Base-by-base conservation (phyloP, 2,113 vertebrate species). In the Hypanus sabinus region DNA sequence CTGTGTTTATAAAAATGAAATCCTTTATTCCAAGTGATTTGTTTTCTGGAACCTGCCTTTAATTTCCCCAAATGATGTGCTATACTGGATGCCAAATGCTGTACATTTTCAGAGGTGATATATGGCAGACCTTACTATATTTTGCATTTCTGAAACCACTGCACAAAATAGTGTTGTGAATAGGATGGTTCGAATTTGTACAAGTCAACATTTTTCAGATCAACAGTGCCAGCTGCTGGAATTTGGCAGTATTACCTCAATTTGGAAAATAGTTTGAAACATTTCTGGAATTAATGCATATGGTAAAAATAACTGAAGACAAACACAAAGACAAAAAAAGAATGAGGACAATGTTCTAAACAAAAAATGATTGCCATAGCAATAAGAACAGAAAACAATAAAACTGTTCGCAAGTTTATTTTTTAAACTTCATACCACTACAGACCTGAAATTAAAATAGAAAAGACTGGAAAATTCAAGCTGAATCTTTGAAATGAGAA, bases 161-260 rank as follows among this genome's bases (percentile, higher is more conserved):
- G 68, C 20, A 73, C 38, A 92, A 38, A 24, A 71, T 38, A 36
- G 24, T 73, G 36, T 93, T 0, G 36, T 27, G 65, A 73, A 93
- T 71, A 55, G 20, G 12, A 46, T 46, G 68, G 36, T 73, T 93
- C 71, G 30, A 92, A 92, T 38, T 71, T 36, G 65, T 65, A 38
- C 3, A 24, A 16, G 9, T 20, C 1, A 55, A 10, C 33, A 22
- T 36, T 20, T n/a, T n/a, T 36, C n/a, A 91, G 70, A 36, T 73
- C 91, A 73, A 93, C 36, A 93, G 91, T 20, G 10, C 70, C 91
- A 46, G 36, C 68, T 73, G 91, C 91, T 73, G 91, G 33, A 24
- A 6, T 46, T 93, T 55, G 27, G 22, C 11, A 75, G 91, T 38
- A 93, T 55, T 93, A 5, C 38, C 68, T 55, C 70, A 27, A 73